Evolutionary conservation across 2,113 vertebrate genomes (phyloP), one percentile per base, ranked within the genome.

Genomic region (Canis aureus): DNA sequence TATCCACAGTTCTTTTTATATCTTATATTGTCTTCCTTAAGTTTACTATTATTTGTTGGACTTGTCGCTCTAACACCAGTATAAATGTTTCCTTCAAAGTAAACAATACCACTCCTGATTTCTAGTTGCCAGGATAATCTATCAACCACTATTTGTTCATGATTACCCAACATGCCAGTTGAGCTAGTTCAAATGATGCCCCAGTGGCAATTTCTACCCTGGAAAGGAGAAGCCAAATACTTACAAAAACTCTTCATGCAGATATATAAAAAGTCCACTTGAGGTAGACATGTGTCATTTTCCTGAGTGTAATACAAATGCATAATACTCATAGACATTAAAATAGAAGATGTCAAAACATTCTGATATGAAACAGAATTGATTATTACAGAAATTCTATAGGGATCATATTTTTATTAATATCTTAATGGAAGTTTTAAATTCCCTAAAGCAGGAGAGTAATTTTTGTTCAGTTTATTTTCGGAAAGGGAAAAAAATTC

Each of bases 381-480:
- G 73, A 86, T 96, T 86, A 64, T 85, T 95, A 82, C 66, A 92
- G 35, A 82, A 66, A 92, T 81, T 94, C 84, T 85, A 89, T 20
- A 51, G 67, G 23, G 7, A 89, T 95, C 23, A 16, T 66, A 64
- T 83, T 96, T 88, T 96, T 89, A 81, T 57, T 83, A 94, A 64
- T 81, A 86, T 92, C 92, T 96, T 73, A 64, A 91, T 89, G 25
- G 25, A 86, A 32, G 8, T 89, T 97, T 97, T 16, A 95, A 97
- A 97, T 96, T 97, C 25, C 69, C 92, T 74, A 67, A 94, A 19
- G 9, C 55, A 78, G 76, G 66, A 81, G 74, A 13, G 25, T 73
- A 53, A 95, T 89, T 98, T 97, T 81, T 94, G n/a, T 76, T 49
- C 76, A 32, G 69, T 89, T 94, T 91, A 55, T 91, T 95, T 93